Evolutionary conservation across 2,113 vertebrate genomes (phyloP).

Genomic region (Tor tambroides): DNA sequence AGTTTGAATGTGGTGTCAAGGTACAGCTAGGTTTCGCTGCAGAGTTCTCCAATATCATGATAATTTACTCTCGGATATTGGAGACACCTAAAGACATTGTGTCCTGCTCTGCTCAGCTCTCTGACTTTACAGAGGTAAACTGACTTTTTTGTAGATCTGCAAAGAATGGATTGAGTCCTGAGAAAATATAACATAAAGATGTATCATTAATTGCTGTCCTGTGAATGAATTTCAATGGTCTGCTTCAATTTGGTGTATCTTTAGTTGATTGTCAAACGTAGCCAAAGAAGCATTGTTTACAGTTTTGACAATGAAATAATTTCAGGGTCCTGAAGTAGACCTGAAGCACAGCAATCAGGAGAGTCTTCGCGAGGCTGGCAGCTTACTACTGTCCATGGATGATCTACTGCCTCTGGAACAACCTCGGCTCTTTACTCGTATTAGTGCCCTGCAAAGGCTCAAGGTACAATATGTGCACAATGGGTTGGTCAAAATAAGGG

Average conservation of each 20-base stretch:
- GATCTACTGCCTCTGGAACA: conserved; percentile 65
- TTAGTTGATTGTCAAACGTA: neutral
- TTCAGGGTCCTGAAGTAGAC: conserved; percentile 81
- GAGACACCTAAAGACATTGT: conserved; percentile 71
- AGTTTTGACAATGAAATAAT: neutral
- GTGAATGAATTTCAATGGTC: neutral
- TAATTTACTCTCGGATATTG: conserved; percentile 83
- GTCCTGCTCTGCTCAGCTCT: conserved; percentile 79
- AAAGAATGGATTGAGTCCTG: neutral
- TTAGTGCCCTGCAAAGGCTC: conserved; percentile 82
- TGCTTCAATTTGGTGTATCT: neutral
- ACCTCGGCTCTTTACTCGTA: conserved; percentile 80
- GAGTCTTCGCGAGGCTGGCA: conserved; percentile 78
- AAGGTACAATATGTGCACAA: conserved; percentile 66
- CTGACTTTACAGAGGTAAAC: conserved; percentile 78
- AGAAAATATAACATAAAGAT: neutral
- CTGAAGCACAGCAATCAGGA: conserved; percentile 83
- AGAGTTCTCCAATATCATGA: conserved; percentile 89
- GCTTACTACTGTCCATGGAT: conserved; percentile 69
- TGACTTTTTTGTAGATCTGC: neutral
- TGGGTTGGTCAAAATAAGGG: neutral
- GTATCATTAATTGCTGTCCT: neutral
- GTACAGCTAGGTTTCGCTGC: conserved; percentile 87
- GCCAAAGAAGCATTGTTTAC: neutral
- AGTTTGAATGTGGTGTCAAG: conserved; percentile 80